Base-by-base conservation (phyloP, 1,140 invertebrate species). In the Meteorus sp. region DNA sequence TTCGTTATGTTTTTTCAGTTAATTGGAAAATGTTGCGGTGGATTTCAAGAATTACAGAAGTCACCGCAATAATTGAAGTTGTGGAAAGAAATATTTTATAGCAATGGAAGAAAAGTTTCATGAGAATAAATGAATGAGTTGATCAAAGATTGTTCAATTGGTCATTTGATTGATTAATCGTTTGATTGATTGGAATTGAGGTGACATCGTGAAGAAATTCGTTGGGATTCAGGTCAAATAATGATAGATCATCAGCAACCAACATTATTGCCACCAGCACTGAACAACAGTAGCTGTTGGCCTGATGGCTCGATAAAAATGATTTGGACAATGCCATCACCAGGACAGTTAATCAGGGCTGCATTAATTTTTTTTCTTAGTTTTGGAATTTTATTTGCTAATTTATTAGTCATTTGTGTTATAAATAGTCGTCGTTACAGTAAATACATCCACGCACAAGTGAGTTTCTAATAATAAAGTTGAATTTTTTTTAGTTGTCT, bases 401-500 rank as follows among this genome's bases (percentile, higher is more conserved):
- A 93, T 75, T 77, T 89, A 9, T 76, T 92, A 43, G 84, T 92
- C n/a, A 91, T 93, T 60, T 87, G 89, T 61, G 89, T 93, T 13
- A 85, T 93, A 65, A 93, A 92, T 74, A 91, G 88, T 72, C 81
- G 88, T 19, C 81, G 88, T 53, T 93, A 92, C 73, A 86, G 88
- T 59, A 90, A 89, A 71, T 92, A 91, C 72, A 92, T 93, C 62
- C 89, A 91, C 73, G 88, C 89, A 67, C 90, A 92, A 88, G 90
- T 92, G 77, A 76, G 63, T 11, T 44, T 47, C 6, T 23, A 39
- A 13, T 39, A 44, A 56, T 17, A 44, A 27, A 11, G 20, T 33
- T 7, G 8, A 33, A 17, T n/a, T n/a, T n/a, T n/a, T n/a, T n/a
- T n/a, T 25, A 44, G 22, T 8, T 44, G 9, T 44, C 19, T 19